Conservation (phyloP, 2,113 vertebrate species). For the Electrona antarctica region DNA sequence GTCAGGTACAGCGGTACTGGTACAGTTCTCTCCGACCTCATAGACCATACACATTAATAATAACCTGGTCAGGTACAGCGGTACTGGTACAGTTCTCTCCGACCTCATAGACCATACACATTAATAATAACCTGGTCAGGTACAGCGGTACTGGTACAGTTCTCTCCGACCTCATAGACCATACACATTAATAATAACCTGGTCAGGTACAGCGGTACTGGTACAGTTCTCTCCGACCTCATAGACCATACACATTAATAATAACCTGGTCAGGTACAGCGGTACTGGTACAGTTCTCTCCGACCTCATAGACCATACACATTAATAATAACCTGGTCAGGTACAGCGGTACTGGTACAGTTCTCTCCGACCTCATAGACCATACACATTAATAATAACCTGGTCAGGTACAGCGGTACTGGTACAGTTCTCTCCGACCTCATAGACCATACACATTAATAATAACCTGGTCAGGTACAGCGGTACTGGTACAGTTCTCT, state of each 20-base stretch:
- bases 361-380: constrained; percentile 98
- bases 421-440: constrained; percentile 94
- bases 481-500: constrained; percentile 83
- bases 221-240: constrained; percentile 96
- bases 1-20: constrained; percentile 17
- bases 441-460: constrained; percentile 90
- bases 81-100: constrained; percentile 87
- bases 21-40: constrained; percentile 95
- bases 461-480: too few relatives aligned
- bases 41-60: constrained; percentile 88
- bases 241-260: constrained; percentile 88
- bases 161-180: constrained; percentile 97
- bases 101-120: constrained; percentile 95
- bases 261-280: too few relatives aligned
- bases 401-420: too few relatives aligned
- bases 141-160: constrained; percentile 72
- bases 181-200: constrained; percentile 78
- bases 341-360: constrained; percentile 68
- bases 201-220: too few relatives aligned
- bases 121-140: constrained; percentile 25
- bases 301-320: constrained; percentile 95
- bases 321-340: constrained; percentile 53
- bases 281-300: constrained; percentile 86
- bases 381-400: constrained; percentile 78
- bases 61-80: too few relatives aligned